Evolutionary conservation across 2,797 vertebrate genomes (phyloP).

Genomic region (Salmo trutta): DNA sequence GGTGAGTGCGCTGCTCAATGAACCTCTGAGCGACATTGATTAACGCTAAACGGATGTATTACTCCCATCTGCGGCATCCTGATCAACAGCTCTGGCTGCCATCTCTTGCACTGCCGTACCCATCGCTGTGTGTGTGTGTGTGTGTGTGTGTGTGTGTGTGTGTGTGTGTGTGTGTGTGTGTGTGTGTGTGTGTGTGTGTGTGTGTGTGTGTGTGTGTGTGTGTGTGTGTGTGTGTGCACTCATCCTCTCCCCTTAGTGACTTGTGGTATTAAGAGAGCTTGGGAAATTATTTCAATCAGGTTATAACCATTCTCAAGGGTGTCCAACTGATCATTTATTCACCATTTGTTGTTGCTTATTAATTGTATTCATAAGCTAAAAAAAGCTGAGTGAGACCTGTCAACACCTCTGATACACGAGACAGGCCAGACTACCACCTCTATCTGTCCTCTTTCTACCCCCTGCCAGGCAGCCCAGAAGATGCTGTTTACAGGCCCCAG

Average conservation of each 20-base stretch:
- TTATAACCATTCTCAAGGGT: slow-evolving; percentile 19
- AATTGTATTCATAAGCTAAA: slow-evolving; percentile 25
- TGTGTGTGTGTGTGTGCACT: slow-evolving; percentile 21
- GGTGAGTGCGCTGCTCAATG: slow-evolving; percentile 85
- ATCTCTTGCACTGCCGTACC: slow-evolving; percentile 55
- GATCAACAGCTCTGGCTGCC: slow-evolving; percentile 77
- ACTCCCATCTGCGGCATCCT: slow-evolving; percentile 81
- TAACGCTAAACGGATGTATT: slow-evolving; percentile 92
- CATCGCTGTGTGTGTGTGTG: background rate
- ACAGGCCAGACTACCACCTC: slow-evolving; percentile 42
- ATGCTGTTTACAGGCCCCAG: slow-evolving; percentile 35
- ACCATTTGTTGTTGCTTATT: slow-evolving; percentile 22
- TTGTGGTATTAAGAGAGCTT: slow-evolving; percentile 27
- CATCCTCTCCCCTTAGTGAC: background rate
- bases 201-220: slow-evolving; percentile 21
- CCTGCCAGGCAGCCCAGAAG: slow-evolving; percentile 31
- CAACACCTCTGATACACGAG: slow-evolving; percentile 62
- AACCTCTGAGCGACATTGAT: slow-evolving; percentile 89
- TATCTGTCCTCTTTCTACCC: slow-evolving; percentile 14
- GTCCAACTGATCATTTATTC: slow-evolving; percentile 21
- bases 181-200: too few relatives aligned
- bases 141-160: too few relatives aligned
- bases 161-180: too few relatives aligned
- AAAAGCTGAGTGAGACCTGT: slow-evolving; percentile 45
- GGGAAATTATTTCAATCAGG: slow-evolving; percentile 12